A percentile compares a stretch with the other conserved stretches of the same genome.
Evolutionary conservation across 2,797 vertebrate genomes (phyloP).

Genomic region (Xiphophorus birchmanni): DNA sequence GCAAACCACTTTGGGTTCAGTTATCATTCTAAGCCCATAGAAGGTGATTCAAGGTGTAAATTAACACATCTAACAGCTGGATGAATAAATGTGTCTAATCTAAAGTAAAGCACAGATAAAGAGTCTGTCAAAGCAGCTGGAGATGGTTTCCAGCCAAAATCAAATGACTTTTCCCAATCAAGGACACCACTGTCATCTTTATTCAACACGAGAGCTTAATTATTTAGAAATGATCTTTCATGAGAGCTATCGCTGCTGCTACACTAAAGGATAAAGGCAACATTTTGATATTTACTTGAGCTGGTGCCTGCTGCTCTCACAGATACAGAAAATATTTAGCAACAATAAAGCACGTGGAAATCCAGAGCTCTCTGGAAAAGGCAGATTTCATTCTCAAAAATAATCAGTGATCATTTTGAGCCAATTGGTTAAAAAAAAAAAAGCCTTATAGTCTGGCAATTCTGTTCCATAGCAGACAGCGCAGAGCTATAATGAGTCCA

Average conservation of each 20-base stretch:
- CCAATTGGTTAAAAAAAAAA: neutral
- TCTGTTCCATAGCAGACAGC: neutral
- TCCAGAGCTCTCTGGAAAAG: neutral
- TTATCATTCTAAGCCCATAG: neutral
- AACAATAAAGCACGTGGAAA: neutral
- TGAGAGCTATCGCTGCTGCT: neutral
- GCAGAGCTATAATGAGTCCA: neutral
- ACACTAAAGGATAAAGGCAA: neutral
- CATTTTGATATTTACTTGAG: neutral
- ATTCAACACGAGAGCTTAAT: neutral
- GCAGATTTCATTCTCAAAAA: neutral
- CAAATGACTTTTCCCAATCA: constrained; percentile 7
- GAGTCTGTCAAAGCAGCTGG: neutral
- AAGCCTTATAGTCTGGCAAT: neutral
- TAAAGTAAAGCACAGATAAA: neutral
- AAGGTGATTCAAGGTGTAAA: constrained; percentile 9
- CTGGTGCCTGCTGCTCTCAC: neutral
- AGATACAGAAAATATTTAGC: neutral
- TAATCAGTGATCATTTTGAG: neutral
- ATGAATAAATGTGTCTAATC: neutral
- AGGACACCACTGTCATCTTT: neutral
- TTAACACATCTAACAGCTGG: neutral
- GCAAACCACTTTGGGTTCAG: neutral
- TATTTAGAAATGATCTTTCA: neutral
- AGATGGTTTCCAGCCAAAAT: constrained; percentile 1